Conservation (phyloP, 2,888 invertebrate genomes). For the Chelonus formosanus region DNA sequence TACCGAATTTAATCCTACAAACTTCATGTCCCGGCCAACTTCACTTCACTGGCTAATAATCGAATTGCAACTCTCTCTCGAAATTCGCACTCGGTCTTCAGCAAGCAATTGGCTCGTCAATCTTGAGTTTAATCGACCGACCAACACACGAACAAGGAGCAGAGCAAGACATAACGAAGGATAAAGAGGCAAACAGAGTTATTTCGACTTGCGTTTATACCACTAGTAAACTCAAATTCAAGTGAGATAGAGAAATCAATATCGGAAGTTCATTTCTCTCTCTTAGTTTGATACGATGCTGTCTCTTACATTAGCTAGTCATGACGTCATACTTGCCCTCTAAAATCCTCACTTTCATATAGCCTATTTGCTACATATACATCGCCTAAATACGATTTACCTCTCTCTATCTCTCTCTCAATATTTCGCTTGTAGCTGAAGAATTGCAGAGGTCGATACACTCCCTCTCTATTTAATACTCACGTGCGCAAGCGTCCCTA, state of each 20-base stretch:
- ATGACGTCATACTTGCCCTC: conserved; percentile 40
- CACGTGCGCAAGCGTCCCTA: conserved; percentile 36
- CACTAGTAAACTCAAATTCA: not conserved
- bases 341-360: conserved; percentile 30
- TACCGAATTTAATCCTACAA: conserved; percentile 7
- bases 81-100: conserved; percentile 21
- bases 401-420: conserved; percentile 23
- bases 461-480: conserved; percentile 41
- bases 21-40: not conserved
- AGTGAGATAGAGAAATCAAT: not conserved
- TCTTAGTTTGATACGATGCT: not conserved
- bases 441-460: conserved; percentile 58
- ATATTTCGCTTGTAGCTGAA: conserved; percentile 45
- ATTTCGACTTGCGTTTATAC: too few species aligned
- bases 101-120: conserved; percentile 38
- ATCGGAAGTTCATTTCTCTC: conserved; percentile 19
- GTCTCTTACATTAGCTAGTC: conserved; percentile 16
- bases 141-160: conserved; percentile 9
- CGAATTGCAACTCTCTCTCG: conserved; percentile 6
- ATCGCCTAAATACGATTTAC: conserved; percentile 17
- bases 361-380: conserved; percentile 31
- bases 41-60: conserved; percentile 15
- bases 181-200: not conserved
- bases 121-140: conserved; percentile 39
- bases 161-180: conserved; percentile 10